Evolutionary conservation across 2,888 invertebrate genomes (phyloP), one percentile per base, ranked within the genome.

Genomic region (Stenolophus ochropezus): DNA sequence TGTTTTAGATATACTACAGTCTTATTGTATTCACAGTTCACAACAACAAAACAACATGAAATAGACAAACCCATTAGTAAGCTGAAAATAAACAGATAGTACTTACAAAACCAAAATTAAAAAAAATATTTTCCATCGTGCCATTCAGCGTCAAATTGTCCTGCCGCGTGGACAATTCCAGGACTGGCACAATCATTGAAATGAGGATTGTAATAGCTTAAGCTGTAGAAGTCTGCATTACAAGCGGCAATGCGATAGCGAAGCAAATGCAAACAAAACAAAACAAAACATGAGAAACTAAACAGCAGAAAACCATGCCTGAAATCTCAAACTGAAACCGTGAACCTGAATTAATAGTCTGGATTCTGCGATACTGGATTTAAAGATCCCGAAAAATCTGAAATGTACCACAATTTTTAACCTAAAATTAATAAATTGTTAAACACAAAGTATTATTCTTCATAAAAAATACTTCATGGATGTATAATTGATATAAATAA

Each of bases 311-410:
- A 74, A 78, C 23, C 47, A 58, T 73, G 58, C 75, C 75, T 56
- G 79, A 69, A 82, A 79, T 74, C 73, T 73, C 51, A 73, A 81
- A 81, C 78, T 82, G 18, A 82, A 83, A 83, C 73, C 71, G 11
- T 42, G 33, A 42, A 42, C 6, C 33, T 6, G 33, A 49, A 65
- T 27, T 75, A 81, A 81, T 75, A 81, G 14, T 74, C 81, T 47
- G 49, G 49, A 65, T 81, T 61, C 25, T 27, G 84, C 85, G 89
- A 87, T 84, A 89, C 88, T 83, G 89, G 89, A 83, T 88, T 89
- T 88, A 89, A 88, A 85, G 89, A 89, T 84, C 89, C 89, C 84
- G 89, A 85, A 87, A 88, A 89, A 88, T 89, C 89, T 89, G 89
- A 87, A 89, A 69, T 33, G 65, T 69, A 69, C 16, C 33, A 69